phyloP scores from a whole-genome alignment of 2,888 invertebrate species.

The Atethmia centrago region DNA sequence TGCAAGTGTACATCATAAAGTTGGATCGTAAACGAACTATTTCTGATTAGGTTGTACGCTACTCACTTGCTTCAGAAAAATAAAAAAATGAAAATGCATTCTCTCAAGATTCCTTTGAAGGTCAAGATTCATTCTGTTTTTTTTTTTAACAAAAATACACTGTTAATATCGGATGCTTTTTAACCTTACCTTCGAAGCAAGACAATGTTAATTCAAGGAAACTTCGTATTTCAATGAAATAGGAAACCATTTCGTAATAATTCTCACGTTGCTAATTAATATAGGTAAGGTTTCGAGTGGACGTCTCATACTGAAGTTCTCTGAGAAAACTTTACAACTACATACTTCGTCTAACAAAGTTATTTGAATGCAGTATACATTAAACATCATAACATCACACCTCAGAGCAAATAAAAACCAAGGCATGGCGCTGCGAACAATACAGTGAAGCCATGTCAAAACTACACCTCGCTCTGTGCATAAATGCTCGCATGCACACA shows the following conservation, averaged over 20 bases:
- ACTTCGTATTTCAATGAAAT: slow-evolving; percentile 42
- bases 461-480: no score
- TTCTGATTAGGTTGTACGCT: slow-evolving; percentile 79
- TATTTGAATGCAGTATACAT: neutral
- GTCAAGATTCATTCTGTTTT: slow-evolving; percentile 50
- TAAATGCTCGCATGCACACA: no score
- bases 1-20: slow-evolving; percentile 81
- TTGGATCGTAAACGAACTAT: slow-evolving; percentile 82
- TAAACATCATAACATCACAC: no score
- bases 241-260: slow-evolving; percentile 40
- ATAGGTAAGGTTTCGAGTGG: slow-evolving; percentile 16
- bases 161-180: slow-evolving; percentile 40
- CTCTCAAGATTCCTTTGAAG: slow-evolving; percentile 60
- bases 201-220: slow-evolving; percentile 56
- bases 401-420: no score
- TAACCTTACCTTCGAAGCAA: slow-evolving; percentile 56
- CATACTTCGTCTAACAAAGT: neutral
- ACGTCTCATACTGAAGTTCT: neutral
- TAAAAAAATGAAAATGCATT: slow-evolving; percentile 63
- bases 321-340: slow-evolving; percentile 9
- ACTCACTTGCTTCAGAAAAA: slow-evolving; percentile 66
- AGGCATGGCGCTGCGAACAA: no score
- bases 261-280: slow-evolving; percentile 46
- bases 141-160: slow-evolving; percentile 40
- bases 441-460: no score